These are phyloP conservation scores for Chirona hameri DNA, from an alignment of 2,888 invertebrate genomes.

Conservation along the genomic window DNA sequence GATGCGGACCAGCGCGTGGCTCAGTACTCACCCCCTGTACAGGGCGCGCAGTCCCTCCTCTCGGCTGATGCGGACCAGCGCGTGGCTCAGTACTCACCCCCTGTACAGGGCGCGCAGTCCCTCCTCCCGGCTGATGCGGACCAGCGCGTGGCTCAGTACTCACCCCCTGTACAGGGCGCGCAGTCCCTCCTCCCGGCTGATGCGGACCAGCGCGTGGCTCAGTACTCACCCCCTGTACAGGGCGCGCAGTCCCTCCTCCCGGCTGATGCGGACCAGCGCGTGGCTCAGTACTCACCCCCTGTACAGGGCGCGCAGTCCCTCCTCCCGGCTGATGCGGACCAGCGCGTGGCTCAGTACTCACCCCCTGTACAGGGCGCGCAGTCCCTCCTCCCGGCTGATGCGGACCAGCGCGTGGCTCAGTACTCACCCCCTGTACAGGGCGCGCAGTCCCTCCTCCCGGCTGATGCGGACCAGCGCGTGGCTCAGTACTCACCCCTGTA, in stretches of 20 bases:
- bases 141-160: slow-evolving; percentile 81
- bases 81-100: slow-evolving; percentile 85
- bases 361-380: slow-evolving; percentile 81
- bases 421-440: slow-evolving; percentile 80
- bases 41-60: slow-evolving; percentile 82
- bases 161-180: slow-evolving; percentile 82
- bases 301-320: slow-evolving; percentile 80
- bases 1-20: slow-evolving; percentile 83
- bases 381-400: slow-evolving; percentile 81
- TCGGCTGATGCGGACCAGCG: slow-evolving; percentile 74
- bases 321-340: slow-evolving; percentile 76
- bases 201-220: slow-evolving; percentile 84
- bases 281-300: slow-evolving; percentile 85
- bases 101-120: slow-evolving; percentile 80
- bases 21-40: slow-evolving; percentile 83
- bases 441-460: slow-evolving; percentile 77
- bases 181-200: slow-evolving; percentile 79
- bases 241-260: slow-evolving; percentile 79
- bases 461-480: slow-evolving; percentile 85
- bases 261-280: slow-evolving; percentile 78
- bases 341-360: slow-evolving; percentile 85
- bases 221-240: slow-evolving; percentile 83
- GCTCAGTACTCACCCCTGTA: slow-evolving; percentile 82
- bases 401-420: slow-evolving; percentile 86
- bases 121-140: slow-evolving; percentile 80